Evolutionary conservation across 2,888 invertebrate genomes (phyloP).

Genomic region (Drosophila greeni): DNA sequence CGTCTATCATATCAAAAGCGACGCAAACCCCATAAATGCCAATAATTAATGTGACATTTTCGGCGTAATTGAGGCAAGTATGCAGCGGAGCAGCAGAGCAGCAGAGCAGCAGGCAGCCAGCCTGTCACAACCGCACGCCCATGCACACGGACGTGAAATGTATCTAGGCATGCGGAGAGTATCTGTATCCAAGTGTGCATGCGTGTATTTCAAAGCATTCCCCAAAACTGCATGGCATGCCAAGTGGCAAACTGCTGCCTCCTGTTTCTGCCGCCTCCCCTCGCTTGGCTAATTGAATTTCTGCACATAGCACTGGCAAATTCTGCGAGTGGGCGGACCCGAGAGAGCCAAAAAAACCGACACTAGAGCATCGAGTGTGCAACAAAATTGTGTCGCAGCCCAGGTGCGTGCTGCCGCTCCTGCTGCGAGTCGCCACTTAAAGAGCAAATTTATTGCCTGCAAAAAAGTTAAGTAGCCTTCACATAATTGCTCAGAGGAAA

Average conservation of each 20-base stretch:
- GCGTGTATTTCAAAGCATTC: conserved; percentile 62
- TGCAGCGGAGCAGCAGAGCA: conserved; percentile 39
- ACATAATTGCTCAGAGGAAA: conserved; percentile 62
- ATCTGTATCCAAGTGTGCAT: conserved; percentile 26
- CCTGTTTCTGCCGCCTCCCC: conserved; percentile 43
- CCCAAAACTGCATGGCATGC: conserved; percentile 56
- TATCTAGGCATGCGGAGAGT: conserved; percentile 29
- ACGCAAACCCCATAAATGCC: conserved; percentile 69
- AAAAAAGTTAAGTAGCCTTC: conserved; percentile 50
- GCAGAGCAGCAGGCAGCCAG: conserved; percentile 7
- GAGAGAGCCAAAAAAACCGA: conserved; percentile 14
- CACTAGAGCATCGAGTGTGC: conserved; percentile 13
- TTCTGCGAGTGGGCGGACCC: conserved; percentile 20
- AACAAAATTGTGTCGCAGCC: conserved; percentile 34
- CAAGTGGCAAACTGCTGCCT: conserved; percentile 63
- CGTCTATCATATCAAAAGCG: conserved; percentile 58
- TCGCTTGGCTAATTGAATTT: conserved; percentile 46
- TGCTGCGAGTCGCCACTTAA: conserved; percentile 13
- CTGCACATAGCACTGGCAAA: conserved; percentile 32
- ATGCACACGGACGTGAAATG: conserved; percentile 13
- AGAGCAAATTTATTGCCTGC: conserved; percentile 55
- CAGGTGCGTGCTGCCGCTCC: conserved; percentile 22
- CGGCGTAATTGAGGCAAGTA: conserved; percentile 64
- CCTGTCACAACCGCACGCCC: conserved; percentile 36
- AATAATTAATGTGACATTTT: conserved; percentile 74